These are phyloP conservation scores for Semicossyphus pulcher DNA, from an alignment of 2,113 vertebrate genomes.

Conservation along the genomic window DNA sequence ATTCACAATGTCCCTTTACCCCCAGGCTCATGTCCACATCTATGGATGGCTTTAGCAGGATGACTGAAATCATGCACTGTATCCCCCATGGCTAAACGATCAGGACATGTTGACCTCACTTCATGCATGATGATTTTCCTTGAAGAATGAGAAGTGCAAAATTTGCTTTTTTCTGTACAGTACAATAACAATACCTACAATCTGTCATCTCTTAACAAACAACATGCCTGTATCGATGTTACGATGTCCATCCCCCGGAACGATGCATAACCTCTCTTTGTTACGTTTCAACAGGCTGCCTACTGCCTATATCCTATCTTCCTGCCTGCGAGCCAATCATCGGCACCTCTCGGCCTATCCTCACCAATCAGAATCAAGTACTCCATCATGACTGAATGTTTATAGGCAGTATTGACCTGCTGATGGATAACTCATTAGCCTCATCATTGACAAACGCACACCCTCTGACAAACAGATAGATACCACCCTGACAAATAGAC, in stretches of 20 bases:
- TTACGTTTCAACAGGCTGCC: background rate
- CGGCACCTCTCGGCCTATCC: background rate
- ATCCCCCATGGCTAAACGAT: too few species aligned
- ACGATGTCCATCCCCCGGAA: background rate
- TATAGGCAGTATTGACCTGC: constrained; percentile 54
- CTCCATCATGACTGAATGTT: constrained; percentile 38
- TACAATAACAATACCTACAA: background rate
- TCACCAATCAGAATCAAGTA: constrained; percentile 40
- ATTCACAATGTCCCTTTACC: constrained; percentile 5
- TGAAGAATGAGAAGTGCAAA: too few species aligned
- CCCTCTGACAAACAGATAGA: constrained; percentile 23
- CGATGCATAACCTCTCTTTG: background rate
- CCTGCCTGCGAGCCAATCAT: constrained; percentile 22
- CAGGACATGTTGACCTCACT: too few species aligned
- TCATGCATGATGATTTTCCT: background rate
- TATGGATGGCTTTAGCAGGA: background rate
- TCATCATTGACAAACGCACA: constrained; percentile 51
- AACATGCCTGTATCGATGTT: background rate
- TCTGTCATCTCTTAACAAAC: background rate
- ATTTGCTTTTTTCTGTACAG: background rate
- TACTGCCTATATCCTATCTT: constrained; percentile 3
- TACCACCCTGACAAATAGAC: constrained; percentile 12
- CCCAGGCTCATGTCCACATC: background rate
- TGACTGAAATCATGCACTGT: background rate
- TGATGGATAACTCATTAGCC: constrained; percentile 59